These are phyloP conservation scores for Rhynchophorus ferrugineus DNA, from an alignment of 1,140 invertebrate species.

Conservation along the genomic window DNA sequence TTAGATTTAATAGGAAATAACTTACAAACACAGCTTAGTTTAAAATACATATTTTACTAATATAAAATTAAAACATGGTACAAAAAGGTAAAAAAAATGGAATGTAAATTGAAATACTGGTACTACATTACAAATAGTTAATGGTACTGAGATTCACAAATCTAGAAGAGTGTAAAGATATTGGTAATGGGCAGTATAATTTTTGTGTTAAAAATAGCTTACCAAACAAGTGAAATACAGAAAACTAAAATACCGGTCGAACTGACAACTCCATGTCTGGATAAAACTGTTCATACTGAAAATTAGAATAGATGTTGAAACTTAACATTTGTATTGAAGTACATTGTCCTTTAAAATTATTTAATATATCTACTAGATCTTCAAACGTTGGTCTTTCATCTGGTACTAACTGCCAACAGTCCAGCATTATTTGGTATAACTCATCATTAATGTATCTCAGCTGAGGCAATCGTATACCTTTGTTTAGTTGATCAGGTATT, in stretches of 20 bases:
- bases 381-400: slow-evolving; percentile 67
- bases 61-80: too few species aligned
- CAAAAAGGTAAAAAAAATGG: too few species aligned
- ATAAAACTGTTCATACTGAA: slow-evolving; percentile 38
- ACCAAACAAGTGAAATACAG: too few species aligned
- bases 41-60: too few species aligned
- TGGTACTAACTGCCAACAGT: slow-evolving; percentile 77
- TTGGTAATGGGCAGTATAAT: too few species aligned
- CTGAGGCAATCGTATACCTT: slow-evolving; percentile 63
- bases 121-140: too few species aligned
- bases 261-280: slow-evolving; percentile 33
- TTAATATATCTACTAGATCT: slow-evolving; percentile 45
- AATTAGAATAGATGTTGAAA: slow-evolving; percentile 32
- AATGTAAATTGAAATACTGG: too few species aligned
- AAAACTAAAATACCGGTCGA: slow-evolving; percentile 27
- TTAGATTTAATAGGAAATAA: too few species aligned
- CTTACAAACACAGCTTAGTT: too few species aligned
- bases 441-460: slow-evolving; percentile 64
- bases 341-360: slow-evolving; percentile 26
- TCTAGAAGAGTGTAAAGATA: too few species aligned
- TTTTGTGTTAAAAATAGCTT: too few species aligned
- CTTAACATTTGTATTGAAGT: slow-evolving; percentile 21
- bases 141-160: too few species aligned
- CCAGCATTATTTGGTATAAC: slow-evolving; percentile 72
- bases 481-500: slow-evolving; percentile 57